Conservation (phyloP, 2,113 vertebrate species). For the Typhlomys cinereus region DNA sequence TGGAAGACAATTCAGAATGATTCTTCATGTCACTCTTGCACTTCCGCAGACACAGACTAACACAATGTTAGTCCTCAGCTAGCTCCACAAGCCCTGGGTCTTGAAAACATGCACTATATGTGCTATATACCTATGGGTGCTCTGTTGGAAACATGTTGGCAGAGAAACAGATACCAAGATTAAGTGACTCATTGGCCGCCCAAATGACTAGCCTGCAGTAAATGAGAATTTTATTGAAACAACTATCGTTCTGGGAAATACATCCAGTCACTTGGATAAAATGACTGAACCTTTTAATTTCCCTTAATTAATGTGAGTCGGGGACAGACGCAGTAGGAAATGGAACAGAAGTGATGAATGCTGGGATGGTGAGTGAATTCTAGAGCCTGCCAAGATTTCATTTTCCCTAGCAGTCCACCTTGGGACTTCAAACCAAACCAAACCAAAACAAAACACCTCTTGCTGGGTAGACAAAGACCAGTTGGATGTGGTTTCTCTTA, state of each 20-base stretch:
- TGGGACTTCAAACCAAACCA: background rate
- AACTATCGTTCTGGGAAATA: slow-evolving; percentile 57
- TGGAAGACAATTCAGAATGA: too few species aligned
- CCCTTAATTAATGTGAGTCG: slow-evolving; percentile 57
- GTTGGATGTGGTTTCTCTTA: background rate
- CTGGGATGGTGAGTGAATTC: slow-evolving; percentile 4
- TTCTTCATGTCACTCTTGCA: too few species aligned
- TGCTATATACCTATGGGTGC: background rate
- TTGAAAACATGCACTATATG: background rate
- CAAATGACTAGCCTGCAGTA: background rate
- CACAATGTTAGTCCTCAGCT: background rate
- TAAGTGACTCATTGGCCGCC: background rate
- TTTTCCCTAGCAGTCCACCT: background rate
- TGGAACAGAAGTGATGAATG: slow-evolving; percentile 39
- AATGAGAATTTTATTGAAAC: slow-evolving; percentile 8
- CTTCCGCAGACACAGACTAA: too few species aligned
- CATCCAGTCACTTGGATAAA: slow-evolving; percentile 45
- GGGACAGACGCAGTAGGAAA: slow-evolving; percentile 38
- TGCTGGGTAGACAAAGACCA: background rate
- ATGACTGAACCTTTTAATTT: slow-evolving; percentile 58
- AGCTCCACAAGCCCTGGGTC: background rate
- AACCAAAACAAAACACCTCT: background rate
- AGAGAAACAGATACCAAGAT: background rate
- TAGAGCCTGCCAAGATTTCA: background rate
- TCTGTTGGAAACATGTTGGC: background rate